Percentiles rank a stretch among this genome's conserved stretches.
phyloP scores from a whole-genome alignment of 2,888 invertebrate genomes.

The Mythimna lalbum region DNA sequence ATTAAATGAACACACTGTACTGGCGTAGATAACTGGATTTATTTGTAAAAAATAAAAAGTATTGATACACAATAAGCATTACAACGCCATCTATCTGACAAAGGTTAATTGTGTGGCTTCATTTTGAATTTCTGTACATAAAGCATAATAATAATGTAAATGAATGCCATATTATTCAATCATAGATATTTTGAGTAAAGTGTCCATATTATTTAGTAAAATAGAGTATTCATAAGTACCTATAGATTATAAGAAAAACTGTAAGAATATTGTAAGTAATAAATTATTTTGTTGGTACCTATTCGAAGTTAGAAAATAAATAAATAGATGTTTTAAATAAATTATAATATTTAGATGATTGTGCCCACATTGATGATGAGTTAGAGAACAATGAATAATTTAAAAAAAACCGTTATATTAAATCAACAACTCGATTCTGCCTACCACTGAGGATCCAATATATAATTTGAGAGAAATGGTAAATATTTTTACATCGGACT shows the following conservation, averaged over 20 bases:
- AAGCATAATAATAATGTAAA: constrained; percentile 31
- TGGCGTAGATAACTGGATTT: not conserved
- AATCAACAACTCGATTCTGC: not conserved
- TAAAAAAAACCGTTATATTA: not conserved
- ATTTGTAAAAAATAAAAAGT: not conserved
- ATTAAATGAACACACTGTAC: not conserved
- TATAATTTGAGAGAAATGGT: not conserved
- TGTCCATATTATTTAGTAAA: constrained; percentile 51
- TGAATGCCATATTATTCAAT: constrained; percentile 59
- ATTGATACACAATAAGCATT: not conserved
- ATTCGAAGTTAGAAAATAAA: constrained; percentile 32
- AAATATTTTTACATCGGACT: not conserved
- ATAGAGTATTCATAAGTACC: not conserved
- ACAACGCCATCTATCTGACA: constrained; percentile 46
- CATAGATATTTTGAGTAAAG: constrained; percentile 43
- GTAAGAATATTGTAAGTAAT: constrained; percentile 42
- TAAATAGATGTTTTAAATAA: constrained; percentile 18
- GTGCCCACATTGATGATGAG: not conserved
- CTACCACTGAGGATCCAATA: not conserved
- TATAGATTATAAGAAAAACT: constrained; percentile 17
- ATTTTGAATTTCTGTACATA: constrained; percentile 15
- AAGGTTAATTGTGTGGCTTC: not conserved
- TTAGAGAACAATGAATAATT: not conserved
- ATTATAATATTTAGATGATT: constrained; percentile 45
- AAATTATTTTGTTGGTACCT: constrained; percentile 60